Evolutionary conservation across 2,888 invertebrate genomes (phyloP), one percentile per base, ranked within the genome.

Genomic region (Polyommatus iphigenia): DNA sequence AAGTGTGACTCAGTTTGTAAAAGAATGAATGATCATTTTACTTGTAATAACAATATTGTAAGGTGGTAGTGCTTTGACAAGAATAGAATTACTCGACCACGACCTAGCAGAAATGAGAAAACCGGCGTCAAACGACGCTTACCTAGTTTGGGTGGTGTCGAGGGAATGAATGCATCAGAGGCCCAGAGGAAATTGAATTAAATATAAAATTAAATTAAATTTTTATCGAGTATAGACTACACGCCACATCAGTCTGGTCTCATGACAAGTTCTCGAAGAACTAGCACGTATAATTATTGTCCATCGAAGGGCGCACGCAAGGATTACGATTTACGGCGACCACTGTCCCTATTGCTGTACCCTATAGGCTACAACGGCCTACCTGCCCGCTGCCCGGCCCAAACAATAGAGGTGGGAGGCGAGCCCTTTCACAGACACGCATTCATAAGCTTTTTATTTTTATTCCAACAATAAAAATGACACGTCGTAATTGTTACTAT

Each of bases 311-410:
- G 24, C 24, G 62, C 36, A 72, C 32, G 76, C 71, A 59, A 46
- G 46, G 54, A 77, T 73, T 77, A 75, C n/a, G n/a, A n/a, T n/a
- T n/a, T n/a, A n/a, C 76, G 77, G 41, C 80, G 79, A 80, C 80
- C 81, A 82, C 79, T 82, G 84, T 81, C 83, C 82, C 15, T 67
- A n/a, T 57, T 20, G 59, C 4, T 6, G 54, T 59, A 20, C 20
- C 81, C 79, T 78, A 73, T 77, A n/a, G n/a, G n/a, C n/a, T n/a
- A n/a, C n/a, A 90, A 90, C 91, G 90, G 90, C 87, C 84, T 83
- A 78, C 87, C 86, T 84, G 84, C 85, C 82, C 54, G 54, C 54
- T 54, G 62, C 62, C 80, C 79, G 80, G 79, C 80, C 82, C 89
- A 88, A 89, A 89, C 87, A 82, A 85, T 80, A 81, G 79, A 84